phyloP scores from a whole-genome alignment of 2,797 vertebrate genomes.

The Pteropus rufus region DNA sequence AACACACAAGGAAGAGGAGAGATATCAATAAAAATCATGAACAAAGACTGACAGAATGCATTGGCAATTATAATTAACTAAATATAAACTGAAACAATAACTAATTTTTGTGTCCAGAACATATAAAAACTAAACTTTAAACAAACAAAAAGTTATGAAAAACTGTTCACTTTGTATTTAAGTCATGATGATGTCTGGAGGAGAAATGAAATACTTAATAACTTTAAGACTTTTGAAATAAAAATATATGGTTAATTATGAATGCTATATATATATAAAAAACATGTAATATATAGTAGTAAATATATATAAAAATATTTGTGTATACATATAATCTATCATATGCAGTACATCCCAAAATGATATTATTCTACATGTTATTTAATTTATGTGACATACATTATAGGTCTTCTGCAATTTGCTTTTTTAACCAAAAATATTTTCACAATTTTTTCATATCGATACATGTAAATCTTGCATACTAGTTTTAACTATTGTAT shows the following conservation, averaged over 20 bases:
- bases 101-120: neutral
- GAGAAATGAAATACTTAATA: neutral
- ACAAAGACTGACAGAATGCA: neutral
- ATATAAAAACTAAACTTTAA: neutral
- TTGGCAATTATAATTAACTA: neutral
- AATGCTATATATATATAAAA: neutral
- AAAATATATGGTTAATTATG: neutral
- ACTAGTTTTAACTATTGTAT: neutral
- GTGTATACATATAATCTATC: neutral
- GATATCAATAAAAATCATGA: neutral
- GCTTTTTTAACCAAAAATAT: neutral
- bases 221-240: neutral
- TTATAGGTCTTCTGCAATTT: neutral
- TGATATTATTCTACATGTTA: neutral
- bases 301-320: neutral
- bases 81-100: neutral
- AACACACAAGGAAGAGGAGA: neutral
- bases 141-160: neutral
- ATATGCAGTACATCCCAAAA: neutral
- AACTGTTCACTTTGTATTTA: neutral
- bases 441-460: neutral
- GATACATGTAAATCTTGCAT: neutral
- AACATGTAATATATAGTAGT: neutral
- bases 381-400: neutral
- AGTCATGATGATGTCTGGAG: neutral